Base-by-base conservation (phyloP, 2,888 invertebrate genomes). In the Brachypalpus laphriformis region DNA sequence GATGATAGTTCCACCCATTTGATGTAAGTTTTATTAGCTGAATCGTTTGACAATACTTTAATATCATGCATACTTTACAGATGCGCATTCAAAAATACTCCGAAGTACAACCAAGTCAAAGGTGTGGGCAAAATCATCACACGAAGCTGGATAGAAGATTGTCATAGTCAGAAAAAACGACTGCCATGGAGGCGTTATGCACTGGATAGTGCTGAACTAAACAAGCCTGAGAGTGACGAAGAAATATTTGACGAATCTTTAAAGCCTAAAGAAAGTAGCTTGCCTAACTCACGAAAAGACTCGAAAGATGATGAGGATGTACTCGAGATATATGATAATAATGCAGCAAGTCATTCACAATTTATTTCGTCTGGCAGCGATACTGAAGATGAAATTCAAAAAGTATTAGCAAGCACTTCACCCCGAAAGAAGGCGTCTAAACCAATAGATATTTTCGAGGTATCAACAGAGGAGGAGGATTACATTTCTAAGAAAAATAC, bases 71-170 rank as follows among this genome's bases (percentile, higher is more conserved):
- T 45, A 42, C 40, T 49, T 92, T 93, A 5, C 91, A 97, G 98
- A 51, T 98, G 98, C 92, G 98, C 98, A 9, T 98, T 97, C 92
- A 93, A 94, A 4, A 96, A 96, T 91, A 98, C 98, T 4, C 98
- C 98, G 3, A 98, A 98, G 91, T 96, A 96, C 90, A 94, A 94
- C 63, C 94, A 95, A 91, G 96, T 96, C 1, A 93, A 93, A 87
- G 93, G 93, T 80, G 93, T 94, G 1, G 94, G 94, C 78, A 89
- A 89, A 86, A 96, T 95, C 74, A 95, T 96, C 2, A 94, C 91
- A 20, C 95, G 94, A 87, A 93, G 93, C n/a, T 98, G 98, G 98
- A 92, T 98, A 78, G 93, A 93, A 85, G 94, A 94, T 78, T 95
- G 96, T 88, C 92, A 94, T 88, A 90, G 89, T 11, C 91, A 93